Base-by-base conservation (phyloP, 2,888 invertebrate species). In the Drosophila emarginata region DNA sequence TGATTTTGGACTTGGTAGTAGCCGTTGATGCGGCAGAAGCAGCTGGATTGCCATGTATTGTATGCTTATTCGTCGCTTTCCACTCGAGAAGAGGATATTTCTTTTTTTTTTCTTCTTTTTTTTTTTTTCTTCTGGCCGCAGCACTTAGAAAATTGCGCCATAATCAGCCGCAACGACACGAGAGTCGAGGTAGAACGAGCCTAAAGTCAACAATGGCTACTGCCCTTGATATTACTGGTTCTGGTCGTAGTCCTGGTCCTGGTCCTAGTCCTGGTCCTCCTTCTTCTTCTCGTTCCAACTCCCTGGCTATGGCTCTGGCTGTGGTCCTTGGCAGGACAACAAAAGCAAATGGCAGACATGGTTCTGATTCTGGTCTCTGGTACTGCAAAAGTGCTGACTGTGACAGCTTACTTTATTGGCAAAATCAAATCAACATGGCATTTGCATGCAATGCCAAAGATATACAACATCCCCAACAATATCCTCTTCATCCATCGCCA, bases 371-470 rank as follows among this genome's bases (percentile, higher is more conserved):
- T 45, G 45, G 45, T 18, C 7, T 45, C 18, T 45, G 58, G 53
- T 23, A 37, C 67, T 64, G 68, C 79, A 81, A 89, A 88, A 88
- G 90, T 88, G 88, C 88, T 88, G 88, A 88, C 90, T 88, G 79
- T 88, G 90, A 88, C 88, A 89, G 88, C 89, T 88, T 89, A 78
- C 85, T 87, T 88, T 88, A 88, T 88, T 88, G 88, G 87, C 87
- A 89, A 82, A 88, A 88, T 88, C 89, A 88, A 89, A 88, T 88
- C 87, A 80, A 75, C 83, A 82, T 87, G 79, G 85, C 88, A 87
- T 77, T 79, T 80, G 81, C 84, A 84, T 84, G 83, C 79, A 74
- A 72, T 72, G 69, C 75, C 88, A 74, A 81, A 87, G 82, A 85
- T 87, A 85, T 45, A 45, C 45, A 45, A 45, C 45, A 45, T 45